phyloP scores from a whole-genome alignment of 2,888 invertebrate species.

The Temnothorax unifasciatus region DNA sequence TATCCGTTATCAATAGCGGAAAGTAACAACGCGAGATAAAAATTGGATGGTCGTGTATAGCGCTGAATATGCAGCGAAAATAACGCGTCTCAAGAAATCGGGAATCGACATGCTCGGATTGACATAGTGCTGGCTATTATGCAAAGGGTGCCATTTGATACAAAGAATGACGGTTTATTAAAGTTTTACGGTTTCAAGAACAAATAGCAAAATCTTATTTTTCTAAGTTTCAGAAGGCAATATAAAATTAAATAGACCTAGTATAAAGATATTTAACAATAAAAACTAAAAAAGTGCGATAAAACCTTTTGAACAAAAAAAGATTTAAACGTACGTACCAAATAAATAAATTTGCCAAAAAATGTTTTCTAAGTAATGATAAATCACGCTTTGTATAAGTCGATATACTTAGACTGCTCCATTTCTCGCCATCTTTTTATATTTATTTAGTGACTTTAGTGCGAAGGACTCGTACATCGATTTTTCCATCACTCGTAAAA shows the following conservation, averaged over 20 bases:
- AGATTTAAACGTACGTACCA: too few relatives aligned
- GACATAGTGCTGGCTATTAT: conserved; percentile 25
- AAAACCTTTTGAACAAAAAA: neutral
- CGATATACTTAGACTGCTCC: neutral
- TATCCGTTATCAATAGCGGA: neutral
- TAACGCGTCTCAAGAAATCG: conserved; percentile 6
- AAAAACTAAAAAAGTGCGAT: neutral
- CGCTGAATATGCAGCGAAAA: neutral
- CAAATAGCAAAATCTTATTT: neutral
- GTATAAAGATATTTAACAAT: neutral
- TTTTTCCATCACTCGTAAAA: conserved; percentile 35
- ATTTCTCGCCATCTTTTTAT: neutral
- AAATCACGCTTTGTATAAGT: neutral
- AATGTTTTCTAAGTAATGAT: neutral
- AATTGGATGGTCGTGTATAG: neutral
- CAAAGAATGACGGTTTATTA: neutral
- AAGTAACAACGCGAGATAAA: neutral
- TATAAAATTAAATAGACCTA: neutral
- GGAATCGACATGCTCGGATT: conserved; percentile 17
- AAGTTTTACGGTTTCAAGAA: neutral
- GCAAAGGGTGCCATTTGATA: neutral
- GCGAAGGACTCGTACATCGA: neutral
- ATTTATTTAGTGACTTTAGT: conserved; percentile 9
- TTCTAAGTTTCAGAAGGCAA: neutral
- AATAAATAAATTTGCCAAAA: conserved; percentile 13